Conservation (phyloP, 2,888 invertebrate species). For the Protonemura montana region DNA sequence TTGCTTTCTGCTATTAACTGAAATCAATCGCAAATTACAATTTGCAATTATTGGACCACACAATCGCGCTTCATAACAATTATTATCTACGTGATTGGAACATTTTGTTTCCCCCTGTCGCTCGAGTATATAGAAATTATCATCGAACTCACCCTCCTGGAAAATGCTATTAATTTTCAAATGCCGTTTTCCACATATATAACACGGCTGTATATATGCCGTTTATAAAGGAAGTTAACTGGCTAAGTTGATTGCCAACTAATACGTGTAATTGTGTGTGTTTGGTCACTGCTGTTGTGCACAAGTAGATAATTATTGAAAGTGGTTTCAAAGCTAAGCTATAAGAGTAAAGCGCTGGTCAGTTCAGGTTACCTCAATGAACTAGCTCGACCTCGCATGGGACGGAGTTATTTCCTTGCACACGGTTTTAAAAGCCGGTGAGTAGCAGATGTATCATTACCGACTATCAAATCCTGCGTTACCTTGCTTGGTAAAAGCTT, state of each 20-base stretch:
- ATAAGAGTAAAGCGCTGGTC: not conserved
- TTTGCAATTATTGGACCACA: not conserved
- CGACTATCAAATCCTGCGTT: too few relatives aligned
- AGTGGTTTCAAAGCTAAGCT: slow-evolving; percentile 7
- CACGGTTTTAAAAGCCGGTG: too few relatives aligned
- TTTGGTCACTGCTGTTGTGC: not conserved
- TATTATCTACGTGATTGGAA: not conserved
- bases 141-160: not conserved
- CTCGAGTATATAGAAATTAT: not conserved
- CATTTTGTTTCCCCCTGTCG: not conserved
- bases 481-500: too few relatives aligned
- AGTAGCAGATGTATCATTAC: too few relatives aligned
- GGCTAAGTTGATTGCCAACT: not conserved
- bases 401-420: too few relatives aligned
- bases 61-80: not conserved
- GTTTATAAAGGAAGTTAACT: not conserved
- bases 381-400: not conserved
- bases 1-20: not conserved
- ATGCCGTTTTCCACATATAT: not conserved
- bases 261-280: slow-evolving; percentile 25
- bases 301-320: slow-evolving; percentile 17
- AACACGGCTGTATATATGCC: not conserved
- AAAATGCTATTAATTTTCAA: slow-evolving; percentile 7
- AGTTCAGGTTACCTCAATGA: not conserved
- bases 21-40: slow-evolving; percentile 5